Evolutionary conservation across 2,797 vertebrate species (phyloP).

Genomic region (Alectoris magna): DNA sequence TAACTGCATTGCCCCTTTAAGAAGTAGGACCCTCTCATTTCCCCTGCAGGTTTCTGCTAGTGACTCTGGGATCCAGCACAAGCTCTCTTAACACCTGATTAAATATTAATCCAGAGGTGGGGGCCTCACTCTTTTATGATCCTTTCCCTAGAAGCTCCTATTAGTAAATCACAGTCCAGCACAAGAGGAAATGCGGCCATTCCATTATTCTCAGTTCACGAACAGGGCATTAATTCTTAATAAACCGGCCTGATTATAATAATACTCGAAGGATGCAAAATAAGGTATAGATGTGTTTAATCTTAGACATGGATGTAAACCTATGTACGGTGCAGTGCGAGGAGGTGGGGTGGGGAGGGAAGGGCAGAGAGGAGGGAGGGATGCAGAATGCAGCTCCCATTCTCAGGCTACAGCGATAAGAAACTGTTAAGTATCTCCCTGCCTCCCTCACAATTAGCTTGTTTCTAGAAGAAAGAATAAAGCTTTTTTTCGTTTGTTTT

Average conservation of each 20-base stretch:
- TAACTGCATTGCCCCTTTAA: constrained; percentile 66
- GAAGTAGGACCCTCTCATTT: constrained; percentile 43
- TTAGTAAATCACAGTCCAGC: constrained; percentile 76
- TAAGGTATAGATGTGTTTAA: constrained; percentile 71
- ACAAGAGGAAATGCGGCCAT: constrained; percentile 62
- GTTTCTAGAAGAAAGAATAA: background rate
- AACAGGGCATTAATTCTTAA: constrained; percentile 81
- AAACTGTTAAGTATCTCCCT: background rate
- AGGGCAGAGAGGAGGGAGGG: background rate
- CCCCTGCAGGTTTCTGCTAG: constrained; percentile 66
- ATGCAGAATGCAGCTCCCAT: background rate
- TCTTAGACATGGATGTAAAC: no score
- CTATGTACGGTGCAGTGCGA: constrained; percentile 16
- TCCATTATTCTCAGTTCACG: constrained; percentile 71
- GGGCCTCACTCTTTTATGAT: constrained; percentile 68
- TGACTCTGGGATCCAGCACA: constrained; percentile 54
- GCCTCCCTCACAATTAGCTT: background rate
- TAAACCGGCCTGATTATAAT: constrained; percentile 70
- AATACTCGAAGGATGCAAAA: constrained; percentile 72
- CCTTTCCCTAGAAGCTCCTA: constrained; percentile 73
- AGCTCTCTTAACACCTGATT: constrained; percentile 73
- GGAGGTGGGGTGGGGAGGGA: background rate
- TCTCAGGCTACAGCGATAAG: background rate
- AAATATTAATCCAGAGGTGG: constrained; percentile 77
- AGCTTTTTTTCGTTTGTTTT: background rate